Percentiles rank a stretch among this genome's conserved stretches.
phyloP scores from a whole-genome alignment of 35 echinoderm and acorn worm species.

The Hemicentrotus pulcherrimus region DNA sequence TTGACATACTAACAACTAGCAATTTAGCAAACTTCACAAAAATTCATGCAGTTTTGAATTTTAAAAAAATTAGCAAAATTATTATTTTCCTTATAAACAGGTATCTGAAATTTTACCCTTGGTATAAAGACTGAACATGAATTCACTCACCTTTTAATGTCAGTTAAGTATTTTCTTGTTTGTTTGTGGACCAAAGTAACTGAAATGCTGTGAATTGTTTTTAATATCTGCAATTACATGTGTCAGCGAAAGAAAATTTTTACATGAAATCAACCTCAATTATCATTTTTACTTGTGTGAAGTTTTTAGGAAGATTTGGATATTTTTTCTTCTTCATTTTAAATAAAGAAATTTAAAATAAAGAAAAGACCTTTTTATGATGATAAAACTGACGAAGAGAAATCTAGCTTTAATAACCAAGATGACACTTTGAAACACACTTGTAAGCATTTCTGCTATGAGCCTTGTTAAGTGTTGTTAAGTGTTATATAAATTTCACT shows the following conservation, averaged over 20 bases:
- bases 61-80: no score
- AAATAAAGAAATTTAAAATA: no score
- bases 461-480: background rate
- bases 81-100: no score
- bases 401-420: background rate
- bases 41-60: no score
- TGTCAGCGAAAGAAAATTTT: background rate
- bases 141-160: background rate
- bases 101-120: background rate
- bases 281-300: background rate
- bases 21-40: background rate
- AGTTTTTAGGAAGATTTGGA: background rate
- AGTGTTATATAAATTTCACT: background rate
- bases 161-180: background rate
- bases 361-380: no score
- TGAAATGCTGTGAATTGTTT: constrained; percentile 3
- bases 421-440: background rate
- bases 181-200: constrained; percentile 2
- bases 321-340: background rate
- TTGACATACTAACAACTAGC: background rate
- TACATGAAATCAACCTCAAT: background rate
- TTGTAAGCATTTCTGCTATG: background rate
- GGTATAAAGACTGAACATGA: background rate
- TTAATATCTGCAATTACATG: background rate
- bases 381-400: background rate